Base-by-base conservation (phyloP, 1,140 invertebrate genomes). In the Glomeris maerens region DNA sequence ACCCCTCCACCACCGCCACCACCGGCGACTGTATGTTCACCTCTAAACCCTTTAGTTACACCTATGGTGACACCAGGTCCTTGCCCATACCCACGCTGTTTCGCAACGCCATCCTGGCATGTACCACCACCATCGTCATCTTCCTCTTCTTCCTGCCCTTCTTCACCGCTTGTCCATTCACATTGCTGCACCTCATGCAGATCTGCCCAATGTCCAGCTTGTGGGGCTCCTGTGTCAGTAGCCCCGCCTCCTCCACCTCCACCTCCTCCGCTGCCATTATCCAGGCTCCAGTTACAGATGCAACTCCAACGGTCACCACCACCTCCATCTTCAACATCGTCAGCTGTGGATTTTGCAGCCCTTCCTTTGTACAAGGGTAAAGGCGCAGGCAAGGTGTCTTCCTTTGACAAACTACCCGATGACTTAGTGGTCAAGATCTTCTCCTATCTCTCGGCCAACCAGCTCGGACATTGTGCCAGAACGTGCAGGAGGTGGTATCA, bases 401-500 rank as follows among this genome's bases (percentile, higher is more conserved):
- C 56, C 17, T 71, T 72, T 41, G 70, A 72, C 49, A 57, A 62
- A 14, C 62, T 77, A 2, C 64, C 71, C 13, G 75, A 78, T 60
- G 72, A 74, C 21, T 60, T 75, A 10, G 62, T 77, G 25, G 59
- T 76, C 45, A 65, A 67, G 44, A 78, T 89, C 44, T 83, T 88
- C 52, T 74, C 75, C 27, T 80, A 78, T 72, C 67, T 88, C n/a
- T 72, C 78, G 55, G 84, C 81, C 40, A 78, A 78, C 49, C 82
- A 89, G 52, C 64, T 90, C 27, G 85, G 84, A 58, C 73, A 76
- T 20, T 76, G 84, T 63, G 80, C 86, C 0, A 73, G 83, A 10
- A 87, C 91, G 0, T 91, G 84, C 59, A 68, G 83, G 23, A 60
- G 69, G 29, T 89, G 89, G 71, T 83, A 86, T 63, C 72, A 78